Percentiles rank a stretch among this genome's conserved stretches.
These are phyloP conservation scores for Tyto alba DNA, from an alignment of 2,113 vertebrate species.

Conservation along the genomic window DNA sequence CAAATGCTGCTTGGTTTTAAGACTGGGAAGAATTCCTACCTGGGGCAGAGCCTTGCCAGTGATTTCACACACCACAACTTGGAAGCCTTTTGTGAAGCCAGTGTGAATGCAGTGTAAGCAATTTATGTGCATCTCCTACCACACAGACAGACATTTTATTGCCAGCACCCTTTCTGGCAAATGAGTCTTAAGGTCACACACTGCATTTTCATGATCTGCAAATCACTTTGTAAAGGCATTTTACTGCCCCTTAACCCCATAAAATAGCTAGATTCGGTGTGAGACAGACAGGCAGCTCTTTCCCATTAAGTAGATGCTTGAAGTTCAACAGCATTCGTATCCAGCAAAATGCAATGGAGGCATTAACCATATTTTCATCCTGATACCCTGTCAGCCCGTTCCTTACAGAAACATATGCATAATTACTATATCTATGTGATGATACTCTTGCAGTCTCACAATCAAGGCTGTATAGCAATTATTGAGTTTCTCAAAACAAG, in stretches of 20 bases:
- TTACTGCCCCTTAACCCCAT: slow-evolving; percentile 19
- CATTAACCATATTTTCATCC: background rate
- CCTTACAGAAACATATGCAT: background rate
- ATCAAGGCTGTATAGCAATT: background rate
- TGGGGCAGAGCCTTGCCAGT: background rate
- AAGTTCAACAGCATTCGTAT: background rate
- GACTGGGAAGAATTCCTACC: background rate
- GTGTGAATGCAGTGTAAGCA: background rate
- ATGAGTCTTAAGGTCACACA: slow-evolving; percentile 26
- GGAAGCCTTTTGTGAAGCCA: background rate
- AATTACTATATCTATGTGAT: background rate
- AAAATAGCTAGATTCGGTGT: background rate
- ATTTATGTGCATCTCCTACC: background rate
- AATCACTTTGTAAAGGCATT: background rate
- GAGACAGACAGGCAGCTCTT: background rate
- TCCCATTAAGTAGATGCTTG: background rate
- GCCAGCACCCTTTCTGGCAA: background rate
- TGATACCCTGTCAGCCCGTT: background rate
- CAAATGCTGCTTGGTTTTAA: background rate
- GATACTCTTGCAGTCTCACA: background rate
- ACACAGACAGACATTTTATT: background rate
- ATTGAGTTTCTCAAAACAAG: background rate
- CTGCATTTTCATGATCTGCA: slow-evolving; percentile 28
- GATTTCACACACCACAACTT: background rate
- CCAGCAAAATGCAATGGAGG: background rate